Base-by-base conservation (phyloP, 2,113 vertebrate genomes). In the Tragulus kanchil region DNA sequence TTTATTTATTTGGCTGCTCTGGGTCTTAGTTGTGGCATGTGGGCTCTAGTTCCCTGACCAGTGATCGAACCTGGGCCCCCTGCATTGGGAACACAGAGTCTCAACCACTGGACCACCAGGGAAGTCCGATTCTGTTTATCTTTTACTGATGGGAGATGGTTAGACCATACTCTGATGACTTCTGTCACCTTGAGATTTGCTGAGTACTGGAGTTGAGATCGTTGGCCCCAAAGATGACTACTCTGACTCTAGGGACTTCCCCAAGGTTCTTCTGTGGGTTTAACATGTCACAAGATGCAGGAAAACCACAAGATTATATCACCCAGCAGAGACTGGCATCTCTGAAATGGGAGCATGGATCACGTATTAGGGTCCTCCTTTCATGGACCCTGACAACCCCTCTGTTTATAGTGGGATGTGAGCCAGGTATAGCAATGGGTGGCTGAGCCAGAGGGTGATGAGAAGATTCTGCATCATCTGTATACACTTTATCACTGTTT, bases 311-410 rank as follows among this genome's bases (percentile, higher is more conserved):
- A 93, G 90, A 87, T 89, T 75, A 64, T 10, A 84, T 81, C 67
- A 93, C 50, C 81, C 42, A 79, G 42, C 14, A 45, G 52, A 95
- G 87, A 59, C 75, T 48, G 83, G 81, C 62, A 81, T 73, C 89
- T 95, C 71, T 78, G 67, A 95, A 94, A 94, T 93, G 73, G 86
- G 83, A 93, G 26, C 78, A 93, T 6, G 59, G 81, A 85, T 85
- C 89, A 90, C 25, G 86, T 67, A 42, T 15, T 79, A 93, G 64
- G 79, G 56, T 92, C 62, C 23, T 91, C 73, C 90, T 81, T 95
- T 48, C 83, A 62, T 42, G 28, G 54, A 92, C 58, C 52, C 26
- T 92, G 45, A 94, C 67, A 93, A 93, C n/a, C 52, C 42, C 36
- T 36, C 28, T 73, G n/a, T 28, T 69, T 73, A 79, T 77, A 64